phyloP scores from a whole-genome alignment of 1,140 invertebrate genomes.

The Platyscapa corneri region DNA sequence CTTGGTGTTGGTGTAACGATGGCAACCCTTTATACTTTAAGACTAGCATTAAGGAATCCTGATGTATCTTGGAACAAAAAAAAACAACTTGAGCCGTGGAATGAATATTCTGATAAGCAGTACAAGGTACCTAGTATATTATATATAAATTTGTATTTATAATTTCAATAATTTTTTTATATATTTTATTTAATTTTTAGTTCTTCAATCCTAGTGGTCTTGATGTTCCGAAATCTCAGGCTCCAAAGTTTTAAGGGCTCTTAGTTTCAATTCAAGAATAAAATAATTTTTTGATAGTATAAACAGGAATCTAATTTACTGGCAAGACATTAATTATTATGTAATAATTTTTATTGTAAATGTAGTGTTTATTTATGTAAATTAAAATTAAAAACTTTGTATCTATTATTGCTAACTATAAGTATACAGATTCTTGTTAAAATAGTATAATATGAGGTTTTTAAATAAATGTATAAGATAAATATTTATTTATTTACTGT shows the following conservation, averaged over 20 bases:
- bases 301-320: constrained; percentile 77
- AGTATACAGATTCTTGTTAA: not conserved
- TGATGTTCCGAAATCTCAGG: not conserved
- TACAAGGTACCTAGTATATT: constrained; percentile 81
- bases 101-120: constrained; percentile 85
- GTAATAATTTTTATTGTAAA: not conserved
- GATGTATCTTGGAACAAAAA: constrained; percentile 86
- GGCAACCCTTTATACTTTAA: constrained; percentile 78
- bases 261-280: not conserved
- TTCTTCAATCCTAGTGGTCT: constrained; percentile 69
- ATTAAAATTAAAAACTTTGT: not conserved
- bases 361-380: not conserved
- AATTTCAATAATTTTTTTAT: not conserved
- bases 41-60: constrained; percentile 83
- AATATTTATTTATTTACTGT: too few species aligned
- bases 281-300: constrained; percentile 78
- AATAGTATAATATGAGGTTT: not conserved
- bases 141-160: not conserved
- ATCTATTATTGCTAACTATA: not conserved
- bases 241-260: constrained; percentile 26
- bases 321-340: not conserved
- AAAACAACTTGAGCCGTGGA: constrained; percentile 87
- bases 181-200: constrained; percentile 58
- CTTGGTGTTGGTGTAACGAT: constrained; percentile 78
- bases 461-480: not conserved